Percentiles rank a stretch among this genome's conserved stretches.
phyloP scores from a whole-genome alignment of 2,113 vertebrate genomes.

The Cyrtonyx montezumae region DNA sequence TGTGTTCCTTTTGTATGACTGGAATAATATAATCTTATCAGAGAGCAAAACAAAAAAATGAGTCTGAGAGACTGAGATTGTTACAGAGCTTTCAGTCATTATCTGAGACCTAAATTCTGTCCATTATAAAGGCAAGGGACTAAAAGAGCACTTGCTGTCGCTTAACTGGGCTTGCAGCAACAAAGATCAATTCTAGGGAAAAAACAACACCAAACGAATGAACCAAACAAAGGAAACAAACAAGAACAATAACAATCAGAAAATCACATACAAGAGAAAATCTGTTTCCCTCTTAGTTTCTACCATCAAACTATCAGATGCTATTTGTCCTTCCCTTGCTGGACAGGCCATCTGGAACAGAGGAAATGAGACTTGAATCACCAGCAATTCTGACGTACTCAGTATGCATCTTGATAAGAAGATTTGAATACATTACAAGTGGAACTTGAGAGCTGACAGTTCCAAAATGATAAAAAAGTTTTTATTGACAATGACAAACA shows the following conservation, averaged over 20 bases:
- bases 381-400: not conserved
- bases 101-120: not conserved
- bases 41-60: not conserved
- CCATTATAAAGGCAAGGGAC: not conserved
- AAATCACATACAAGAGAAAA: not conserved
- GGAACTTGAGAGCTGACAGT: not conserved
- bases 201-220: not conserved
- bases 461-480: not conserved
- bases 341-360: conserved; percentile 12
- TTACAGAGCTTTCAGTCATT: not conserved
- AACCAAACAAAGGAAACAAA: not conserved
- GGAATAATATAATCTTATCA: not conserved
- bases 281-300: not conserved
- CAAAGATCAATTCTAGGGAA: not conserved
- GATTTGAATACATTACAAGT: not conserved
- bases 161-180: not conserved
- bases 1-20: not conserved
- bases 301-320: not conserved
- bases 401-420: not conserved
- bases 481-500: not conserved
- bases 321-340: not conserved
- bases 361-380: not conserved
- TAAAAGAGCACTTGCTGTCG: not conserved
- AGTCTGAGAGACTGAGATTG: not conserved
- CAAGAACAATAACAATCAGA: not conserved